Evolutionary conservation across 2,797 vertebrate genomes (phyloP).

Genomic region (Tadarida brasiliensis): DNA sequence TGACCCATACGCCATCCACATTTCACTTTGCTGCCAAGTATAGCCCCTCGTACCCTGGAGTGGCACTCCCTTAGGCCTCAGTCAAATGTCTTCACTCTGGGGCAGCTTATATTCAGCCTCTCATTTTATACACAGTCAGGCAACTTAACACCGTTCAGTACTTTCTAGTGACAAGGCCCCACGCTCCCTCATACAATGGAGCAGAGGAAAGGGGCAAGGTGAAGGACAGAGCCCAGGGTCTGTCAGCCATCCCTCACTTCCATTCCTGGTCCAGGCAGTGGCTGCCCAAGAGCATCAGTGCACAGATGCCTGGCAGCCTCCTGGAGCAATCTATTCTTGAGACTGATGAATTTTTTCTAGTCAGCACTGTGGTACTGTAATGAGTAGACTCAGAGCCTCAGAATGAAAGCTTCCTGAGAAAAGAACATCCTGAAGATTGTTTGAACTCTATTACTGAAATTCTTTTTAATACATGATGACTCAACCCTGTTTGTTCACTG

Average conservation of each 20-base stretch:
- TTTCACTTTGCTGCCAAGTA: neutral
- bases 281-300: neutral
- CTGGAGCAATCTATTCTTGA: constrained; percentile 33
- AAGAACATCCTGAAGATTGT: constrained; percentile 65
- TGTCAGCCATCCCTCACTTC: neutral
- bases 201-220: neutral
- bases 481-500: constrained; percentile 81
- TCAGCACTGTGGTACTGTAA: neutral
- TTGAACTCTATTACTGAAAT: constrained; percentile 68
- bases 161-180: neutral
- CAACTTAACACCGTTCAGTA: neutral
- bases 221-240: constrained; percentile 16
- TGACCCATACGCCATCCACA: neutral
- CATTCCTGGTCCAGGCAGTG: neutral
- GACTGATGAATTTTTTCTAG: constrained; percentile 27
- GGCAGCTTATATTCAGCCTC: neutral
- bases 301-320: constrained; percentile 15
- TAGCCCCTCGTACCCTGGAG: neutral
- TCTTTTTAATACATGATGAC: constrained; percentile 67
- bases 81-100: neutral
- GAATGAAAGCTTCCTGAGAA: constrained; percentile 59
- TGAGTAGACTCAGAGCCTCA: constrained; percentile 53
- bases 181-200: neutral
- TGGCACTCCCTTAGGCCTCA: neutral
- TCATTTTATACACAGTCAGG: neutral